Percentiles rank a stretch among this genome's conserved stretches.
These are phyloP conservation scores for Clarias macrocephalus DNA, from an alignment of 2,113 vertebrate genomes.

Conservation along the genomic window DNA sequence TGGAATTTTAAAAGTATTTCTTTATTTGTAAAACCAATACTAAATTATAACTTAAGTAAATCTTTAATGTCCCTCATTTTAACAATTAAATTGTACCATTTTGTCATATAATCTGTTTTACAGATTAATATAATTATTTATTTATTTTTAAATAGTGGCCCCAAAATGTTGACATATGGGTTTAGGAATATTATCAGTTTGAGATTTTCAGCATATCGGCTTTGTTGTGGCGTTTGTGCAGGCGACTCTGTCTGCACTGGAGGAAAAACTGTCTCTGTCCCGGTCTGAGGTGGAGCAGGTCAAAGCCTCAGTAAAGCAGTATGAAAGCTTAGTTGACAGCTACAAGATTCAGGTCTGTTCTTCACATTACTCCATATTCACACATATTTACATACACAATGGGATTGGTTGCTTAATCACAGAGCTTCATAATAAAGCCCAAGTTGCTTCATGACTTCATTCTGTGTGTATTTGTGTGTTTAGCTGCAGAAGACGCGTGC, in stretches of 20 bases:
- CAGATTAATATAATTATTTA: not conserved
- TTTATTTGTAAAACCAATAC: not conserved
- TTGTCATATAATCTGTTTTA: not conserved
- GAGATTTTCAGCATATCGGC: not conserved
- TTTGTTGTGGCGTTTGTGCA: constrained; percentile 56
- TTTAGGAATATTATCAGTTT: not conserved
- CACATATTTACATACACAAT: not conserved
- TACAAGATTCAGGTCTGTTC: constrained; percentile 82
- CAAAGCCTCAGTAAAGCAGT: constrained; percentile 80
- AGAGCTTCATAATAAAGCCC: not conserved
- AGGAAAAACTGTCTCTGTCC: constrained; percentile 81
- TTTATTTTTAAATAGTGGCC: not conserved
- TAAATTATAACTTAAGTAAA: not conserved
- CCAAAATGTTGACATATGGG: not conserved
- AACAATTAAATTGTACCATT: not conserved
- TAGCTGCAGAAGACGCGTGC: constrained; percentile 80
- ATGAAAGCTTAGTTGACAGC: constrained; percentile 83
- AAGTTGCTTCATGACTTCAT: not conserved
- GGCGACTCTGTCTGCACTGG: constrained; percentile 73
- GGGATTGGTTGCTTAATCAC: not conserved
- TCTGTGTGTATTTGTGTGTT: not conserved
- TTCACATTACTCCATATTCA: not conserved
- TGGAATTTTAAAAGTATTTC: not conserved
- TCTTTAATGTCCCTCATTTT: not conserved
- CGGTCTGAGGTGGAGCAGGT: constrained; percentile 84